Base-by-base conservation (phyloP, 2,797 vertebrate genomes). In the Sitta carolinensis region DNA sequence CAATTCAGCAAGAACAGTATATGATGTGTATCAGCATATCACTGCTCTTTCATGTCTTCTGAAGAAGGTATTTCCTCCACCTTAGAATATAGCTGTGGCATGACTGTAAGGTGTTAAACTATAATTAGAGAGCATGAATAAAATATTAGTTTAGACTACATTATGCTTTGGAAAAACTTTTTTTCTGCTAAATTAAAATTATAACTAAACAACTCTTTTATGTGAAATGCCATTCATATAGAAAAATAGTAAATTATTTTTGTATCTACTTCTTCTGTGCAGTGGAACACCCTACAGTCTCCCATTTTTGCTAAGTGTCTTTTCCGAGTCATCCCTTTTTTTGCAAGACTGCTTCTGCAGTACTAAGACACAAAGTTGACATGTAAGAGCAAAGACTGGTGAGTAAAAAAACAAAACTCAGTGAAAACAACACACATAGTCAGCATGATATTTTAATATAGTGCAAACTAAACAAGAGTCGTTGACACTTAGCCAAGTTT, bases 261-360 rank as follows among this genome's bases (percentile, higher is more conserved):
- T 58, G 8, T 23, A 88, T 79, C 95, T 98, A 98, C 98, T 91
- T 98, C 98, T 89, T 98, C 93, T 58, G 96, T 63, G 69, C 95
- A 86, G 54, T 91, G 94, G 73, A 97, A 97, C 11, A 96, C 92
- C 2, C 78, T 89, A 82, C 88, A 68, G 34, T 95, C 91, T 91
- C 98, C 98, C 87, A 98, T 98, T 95, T 95, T 87, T 97, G 97
- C 97, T 97, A 38, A 98, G 98, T 97, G 98, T 98, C 97, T 99
- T 99, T 96, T 99, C 97, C 97, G 98, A 98, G 94, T 99, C 98
- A 52, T 98, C 98, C 98, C 98, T 11, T 29, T 50, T 51, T 47
- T 99, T 99, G 98, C 55, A 99, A 98, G 84, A 99, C 98, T 72
- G 98, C 98, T 97, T 99, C 98, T 73, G 99, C 99, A 66, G 98